A percentile compares a stretch with the other conserved stretches of the same genome.
Conservation (phyloP, 2,888 invertebrate genomes). For the Empis livida region DNA sequence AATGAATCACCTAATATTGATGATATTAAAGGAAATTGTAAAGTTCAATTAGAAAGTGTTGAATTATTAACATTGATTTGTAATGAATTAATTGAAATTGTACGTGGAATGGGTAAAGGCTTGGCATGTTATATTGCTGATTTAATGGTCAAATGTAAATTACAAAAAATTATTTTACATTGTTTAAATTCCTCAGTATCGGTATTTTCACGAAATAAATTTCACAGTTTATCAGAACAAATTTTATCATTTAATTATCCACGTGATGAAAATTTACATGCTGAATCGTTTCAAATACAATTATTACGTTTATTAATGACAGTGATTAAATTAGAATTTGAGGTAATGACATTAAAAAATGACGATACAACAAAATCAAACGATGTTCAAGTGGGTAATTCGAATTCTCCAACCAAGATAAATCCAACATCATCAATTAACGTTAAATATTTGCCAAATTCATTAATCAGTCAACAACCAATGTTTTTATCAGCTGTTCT, state of each 20-base stretch:
- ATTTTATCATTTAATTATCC: constrained; percentile 62
- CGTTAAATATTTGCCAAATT: constrained; percentile 48
- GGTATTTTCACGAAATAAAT: constrained; percentile 17
- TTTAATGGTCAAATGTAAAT: constrained; percentile 59
- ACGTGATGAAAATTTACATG: constrained; percentile 45
- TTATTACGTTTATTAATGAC: constrained; percentile 53
- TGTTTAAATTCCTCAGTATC: constrained; percentile 65
- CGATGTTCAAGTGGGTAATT: constrained; percentile 16
- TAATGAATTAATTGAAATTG: constrained; percentile 57
- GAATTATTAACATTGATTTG: constrained; percentile 60
- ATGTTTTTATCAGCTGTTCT: constrained; percentile 71
- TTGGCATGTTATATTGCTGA: constrained; percentile 66
- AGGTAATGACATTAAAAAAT: constrained; percentile 44
- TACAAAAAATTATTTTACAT: constrained; percentile 72
- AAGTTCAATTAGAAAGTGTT: constrained; percentile 62
- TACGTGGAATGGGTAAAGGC: constrained; percentile 60
- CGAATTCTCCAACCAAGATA: constrained; percentile 24
- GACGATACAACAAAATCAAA: constrained; percentile 30
- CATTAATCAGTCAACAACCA: constrained; percentile 62
- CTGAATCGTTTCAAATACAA: constrained; percentile 57
- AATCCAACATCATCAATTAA: constrained; percentile 28
- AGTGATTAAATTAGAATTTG: constrained; percentile 61
- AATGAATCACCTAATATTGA: constrained; percentile 46
- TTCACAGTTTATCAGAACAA: constrained; percentile 54
- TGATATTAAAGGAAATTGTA: constrained; percentile 60